Conservation (phyloP, 2,888 invertebrate genomes). For the Cordilura impudica region DNA sequence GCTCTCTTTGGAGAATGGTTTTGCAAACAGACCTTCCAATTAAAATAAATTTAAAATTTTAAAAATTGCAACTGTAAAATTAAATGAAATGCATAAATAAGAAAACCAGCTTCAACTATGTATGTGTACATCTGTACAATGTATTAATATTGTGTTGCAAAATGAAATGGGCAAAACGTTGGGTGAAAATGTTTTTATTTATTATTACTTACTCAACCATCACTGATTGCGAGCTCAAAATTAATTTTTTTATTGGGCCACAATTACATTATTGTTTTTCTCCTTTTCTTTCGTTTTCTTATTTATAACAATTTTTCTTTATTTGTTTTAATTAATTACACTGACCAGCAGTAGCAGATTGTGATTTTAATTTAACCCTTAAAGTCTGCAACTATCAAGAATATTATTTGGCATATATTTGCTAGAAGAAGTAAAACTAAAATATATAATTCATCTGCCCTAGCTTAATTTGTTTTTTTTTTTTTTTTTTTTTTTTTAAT, state of each 20-base stretch:
- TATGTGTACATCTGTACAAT: neutral
- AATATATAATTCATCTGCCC: too few relatives aligned
- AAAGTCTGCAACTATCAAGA: too few relatives aligned
- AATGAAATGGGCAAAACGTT: neutral
- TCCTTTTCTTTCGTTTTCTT: neutral
- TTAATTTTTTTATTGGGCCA: slow-evolving; percentile 49
- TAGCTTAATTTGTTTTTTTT: too few relatives aligned
- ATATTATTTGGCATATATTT: too few relatives aligned
- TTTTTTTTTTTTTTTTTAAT: too few relatives aligned
- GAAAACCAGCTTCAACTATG: neutral
- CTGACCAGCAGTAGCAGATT: too few relatives aligned
- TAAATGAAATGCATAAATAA: too few relatives aligned
- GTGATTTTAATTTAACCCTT: too few relatives aligned
- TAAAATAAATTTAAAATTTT: neutral
- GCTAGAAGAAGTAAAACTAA: too few relatives aligned
- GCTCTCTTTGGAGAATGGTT: too few relatives aligned
- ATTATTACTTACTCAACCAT: slow-evolving; percentile 6
- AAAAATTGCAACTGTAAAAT: neutral
- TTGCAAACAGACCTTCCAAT: too few relatives aligned
- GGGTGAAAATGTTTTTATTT: slow-evolving; percentile 10
- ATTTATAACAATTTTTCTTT: slow-evolving; percentile 16
- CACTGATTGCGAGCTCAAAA: slow-evolving; percentile 47
- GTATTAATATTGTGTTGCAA: neutral
- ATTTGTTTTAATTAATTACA: slow-evolving; percentile 60
- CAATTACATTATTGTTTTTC: slow-evolving; percentile 1